Evolutionary conservation across 2,113 vertebrate species (phyloP).

Genomic region (Microtus ochrogaster): DNA sequence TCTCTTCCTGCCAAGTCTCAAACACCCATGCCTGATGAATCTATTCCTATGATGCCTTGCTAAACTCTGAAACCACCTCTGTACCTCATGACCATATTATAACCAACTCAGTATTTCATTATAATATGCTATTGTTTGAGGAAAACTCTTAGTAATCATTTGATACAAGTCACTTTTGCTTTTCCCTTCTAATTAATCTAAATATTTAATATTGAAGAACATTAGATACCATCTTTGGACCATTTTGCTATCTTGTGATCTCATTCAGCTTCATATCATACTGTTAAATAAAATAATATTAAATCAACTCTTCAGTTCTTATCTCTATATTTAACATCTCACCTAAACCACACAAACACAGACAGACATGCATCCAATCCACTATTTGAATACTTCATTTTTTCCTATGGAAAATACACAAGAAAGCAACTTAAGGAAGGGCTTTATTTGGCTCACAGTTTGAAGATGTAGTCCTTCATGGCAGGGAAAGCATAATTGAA

Average conservation of each 20-base stretch:
- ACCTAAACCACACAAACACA: not conserved
- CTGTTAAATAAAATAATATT: not conserved
- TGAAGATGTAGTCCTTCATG: not conserved
- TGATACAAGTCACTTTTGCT: conserved; percentile 40
- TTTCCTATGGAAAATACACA: not conserved
- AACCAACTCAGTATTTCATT: not conserved
- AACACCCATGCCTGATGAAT: not conserved
- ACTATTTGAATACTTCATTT: not conserved
- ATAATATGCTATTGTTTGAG: not conserved
- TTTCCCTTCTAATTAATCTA: not conserved
- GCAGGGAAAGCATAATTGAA: not conserved
- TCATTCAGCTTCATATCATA: not conserved
- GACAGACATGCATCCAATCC: not conserved
- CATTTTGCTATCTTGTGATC: not conserved
- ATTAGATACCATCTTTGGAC: not conserved
- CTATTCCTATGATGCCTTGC: conserved; percentile 10
- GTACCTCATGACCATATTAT: not conserved
- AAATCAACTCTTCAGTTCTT: not conserved
- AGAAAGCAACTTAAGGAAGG: not conserved
- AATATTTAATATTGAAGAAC: not conserved
- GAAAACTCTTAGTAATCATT: conserved; percentile 5
- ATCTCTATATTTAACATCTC: not conserved
- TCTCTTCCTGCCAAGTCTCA: not conserved
- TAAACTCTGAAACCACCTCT: conserved; percentile 43
- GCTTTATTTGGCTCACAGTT: not conserved